Conservation (phyloP, 2,797 vertebrate species). For the Melanotaenia nigrans region DNA sequence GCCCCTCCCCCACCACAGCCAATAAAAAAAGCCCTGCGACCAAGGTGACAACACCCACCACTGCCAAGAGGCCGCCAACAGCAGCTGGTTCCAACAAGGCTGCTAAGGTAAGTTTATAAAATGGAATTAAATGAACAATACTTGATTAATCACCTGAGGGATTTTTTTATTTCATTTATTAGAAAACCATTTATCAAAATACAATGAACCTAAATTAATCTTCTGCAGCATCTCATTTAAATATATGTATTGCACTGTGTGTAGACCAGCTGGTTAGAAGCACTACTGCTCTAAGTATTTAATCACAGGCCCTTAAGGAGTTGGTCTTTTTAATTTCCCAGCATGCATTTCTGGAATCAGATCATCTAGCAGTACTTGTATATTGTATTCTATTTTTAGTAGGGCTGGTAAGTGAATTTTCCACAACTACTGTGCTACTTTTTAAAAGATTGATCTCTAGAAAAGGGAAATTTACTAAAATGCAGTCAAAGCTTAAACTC, state of each 20-base stretch:
- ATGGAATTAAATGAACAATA: not conserved
- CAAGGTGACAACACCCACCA: conserved; percentile 80
- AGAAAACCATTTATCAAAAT: not conserved
- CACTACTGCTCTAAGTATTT: not conserved
- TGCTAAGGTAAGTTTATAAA: conserved; percentile 86
- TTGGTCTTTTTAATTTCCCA: not conserved
- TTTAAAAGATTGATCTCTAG: not conserved
- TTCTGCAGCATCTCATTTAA: not conserved
- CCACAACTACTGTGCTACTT: not conserved
- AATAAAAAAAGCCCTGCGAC: conserved; percentile 88
- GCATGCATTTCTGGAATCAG: not conserved
- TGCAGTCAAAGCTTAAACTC: not conserved
- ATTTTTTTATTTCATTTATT: not conserved
- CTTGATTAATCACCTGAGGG: too few species aligned
- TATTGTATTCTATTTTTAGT: not conserved
- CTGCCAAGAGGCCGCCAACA: conserved; percentile 84
- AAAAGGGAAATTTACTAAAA: not conserved
- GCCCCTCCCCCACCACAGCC: conserved; percentile 79
- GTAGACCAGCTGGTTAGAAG: not conserved
- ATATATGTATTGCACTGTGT: not conserved
- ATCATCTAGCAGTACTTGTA: not conserved
- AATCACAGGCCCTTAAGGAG: not conserved
- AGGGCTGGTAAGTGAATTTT: not conserved
- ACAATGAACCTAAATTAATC: not conserved
- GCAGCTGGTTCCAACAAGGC: conserved; percentile 76